Evolutionary conservation across 2,797 vertebrate species (phyloP), one percentile per base, ranked within the genome.

Genomic region (Naso thynnoides): DNA sequence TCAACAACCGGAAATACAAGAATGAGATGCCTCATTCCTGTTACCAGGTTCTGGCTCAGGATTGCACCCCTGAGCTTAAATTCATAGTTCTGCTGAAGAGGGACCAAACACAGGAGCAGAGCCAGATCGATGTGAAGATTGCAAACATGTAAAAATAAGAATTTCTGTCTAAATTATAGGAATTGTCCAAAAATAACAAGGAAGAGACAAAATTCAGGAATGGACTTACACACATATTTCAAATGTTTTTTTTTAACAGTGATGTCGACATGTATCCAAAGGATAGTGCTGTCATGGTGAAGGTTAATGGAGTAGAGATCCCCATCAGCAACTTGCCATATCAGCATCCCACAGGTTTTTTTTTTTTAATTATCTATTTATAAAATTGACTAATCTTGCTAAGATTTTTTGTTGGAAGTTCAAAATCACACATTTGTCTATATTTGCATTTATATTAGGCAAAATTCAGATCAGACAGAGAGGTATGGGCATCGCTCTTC

Each of bases 41-140:
- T 84, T 83, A 89, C 86, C 95, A 96, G 44, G 81, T 97, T 59
- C 79, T 97, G 86, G 92, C 90, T 66, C 95, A 96, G 73, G 96
- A 97, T 71, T 95, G 95, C 61, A 95, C 94, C 19, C 3, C 73
- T 15, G 94, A 96, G 71, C 87, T 94, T 42, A 96, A 95, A 82
- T 97, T 96, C 78, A 72, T 96, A 53, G 91, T 97, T 84, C 87
- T 93, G 70, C 71, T 94, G 71, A 97, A 91, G 91, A 95, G 84
- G 73, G 92, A 90, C 56, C 61, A 87, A 41, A 21, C 84, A 65
- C 26, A 57, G 59, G 76, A 93, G n/a, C 58, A 91, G 14, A 94
- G 78, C 55, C 70, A 82, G 49, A 67, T 96, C 68, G 93, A 78
- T n/a, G 55, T 96, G 62, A 93, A 91, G 85, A 78, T 96, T 0